Percentiles rank a stretch among this genome's conserved stretches.
Evolutionary conservation across 2,888 invertebrate species (phyloP).

Genomic region (Chrysolina haemoptera): DNA sequence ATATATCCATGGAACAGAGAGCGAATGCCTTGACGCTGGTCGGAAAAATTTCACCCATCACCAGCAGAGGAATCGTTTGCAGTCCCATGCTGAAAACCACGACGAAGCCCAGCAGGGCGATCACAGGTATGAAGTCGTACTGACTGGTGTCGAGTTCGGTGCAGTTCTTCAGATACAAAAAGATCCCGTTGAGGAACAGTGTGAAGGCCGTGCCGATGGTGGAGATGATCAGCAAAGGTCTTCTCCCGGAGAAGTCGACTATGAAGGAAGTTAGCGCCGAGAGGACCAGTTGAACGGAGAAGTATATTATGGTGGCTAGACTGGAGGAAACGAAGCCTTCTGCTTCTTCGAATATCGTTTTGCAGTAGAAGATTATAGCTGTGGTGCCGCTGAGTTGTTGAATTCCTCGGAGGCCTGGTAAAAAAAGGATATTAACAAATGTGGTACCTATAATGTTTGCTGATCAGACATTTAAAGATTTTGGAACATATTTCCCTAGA

Average conservation of each 20-base stretch:
- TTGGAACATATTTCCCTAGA: too few relatives aligned
- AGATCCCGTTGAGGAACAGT: constrained; percentile 67
- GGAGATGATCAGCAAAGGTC: constrained; percentile 72
- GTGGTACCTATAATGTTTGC: too few relatives aligned
- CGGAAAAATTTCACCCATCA: constrained; percentile 73
- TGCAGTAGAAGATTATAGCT: constrained; percentile 76
- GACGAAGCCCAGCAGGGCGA: constrained; percentile 69
- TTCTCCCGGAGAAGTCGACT: constrained; percentile 74
- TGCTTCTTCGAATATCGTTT: constrained; percentile 69
- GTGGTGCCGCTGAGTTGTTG: constrained; percentile 76
- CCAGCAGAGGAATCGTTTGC: constrained; percentile 71
- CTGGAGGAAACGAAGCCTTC: constrained; percentile 67
- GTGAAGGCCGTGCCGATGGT: constrained; percentile 68
- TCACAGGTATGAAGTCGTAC: constrained; percentile 58
- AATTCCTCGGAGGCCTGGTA: constrained; percentile 73
- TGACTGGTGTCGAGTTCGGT: constrained; percentile 63
- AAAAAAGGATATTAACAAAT: too few relatives aligned
- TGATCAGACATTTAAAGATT: too few relatives aligned
- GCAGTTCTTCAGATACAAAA: constrained; percentile 69
- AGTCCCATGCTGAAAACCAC: constrained; percentile 71
- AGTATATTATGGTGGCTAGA: constrained; percentile 61
- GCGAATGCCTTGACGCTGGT: constrained; percentile 73
- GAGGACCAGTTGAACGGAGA: constrained; percentile 74
- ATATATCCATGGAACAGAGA: constrained; percentile 72
- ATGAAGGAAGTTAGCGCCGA: constrained; percentile 72